Conservation (phyloP, 2,797 vertebrate species). For the Mastacembelus armatus region DNA sequence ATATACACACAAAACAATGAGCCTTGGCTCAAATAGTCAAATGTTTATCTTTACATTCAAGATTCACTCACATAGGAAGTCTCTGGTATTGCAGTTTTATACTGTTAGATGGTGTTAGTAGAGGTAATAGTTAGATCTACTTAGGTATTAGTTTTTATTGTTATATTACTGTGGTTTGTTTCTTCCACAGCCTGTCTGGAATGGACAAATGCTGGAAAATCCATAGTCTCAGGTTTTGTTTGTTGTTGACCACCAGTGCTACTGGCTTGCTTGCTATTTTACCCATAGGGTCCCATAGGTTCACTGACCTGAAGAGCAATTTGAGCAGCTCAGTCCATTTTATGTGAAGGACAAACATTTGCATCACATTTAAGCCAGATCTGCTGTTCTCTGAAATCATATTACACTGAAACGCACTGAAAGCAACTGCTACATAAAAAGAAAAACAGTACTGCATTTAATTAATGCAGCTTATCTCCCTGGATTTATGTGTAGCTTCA, state of each 20-base stretch:
- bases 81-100: too few species aligned
- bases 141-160: too few species aligned
- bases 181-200: too few species aligned
- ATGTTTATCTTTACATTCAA: too few species aligned
- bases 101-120: too few species aligned
- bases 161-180: too few species aligned
- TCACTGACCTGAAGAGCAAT: slow-evolving; percentile 44
- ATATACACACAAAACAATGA: too few species aligned
- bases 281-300: slow-evolving; percentile 6
- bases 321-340: background rate
- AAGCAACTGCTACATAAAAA: background rate
- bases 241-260: background rate
- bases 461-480: background rate
- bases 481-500: background rate
- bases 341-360: slow-evolving; percentile 43
- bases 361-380: slow-evolving; percentile 4
- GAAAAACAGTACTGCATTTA: background rate
- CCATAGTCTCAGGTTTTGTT: too few species aligned
- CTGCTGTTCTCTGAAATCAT: slow-evolving; percentile 1
- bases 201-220: too few species aligned
- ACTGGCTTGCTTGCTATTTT: background rate
- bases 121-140: too few species aligned
- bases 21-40: too few species aligned
- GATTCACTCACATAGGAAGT: too few species aligned
- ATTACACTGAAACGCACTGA: background rate